Evolutionary conservation across 2,888 invertebrate species (phyloP), one percentile per base, ranked within the genome.

Genomic region (Falcaria lacertinaria): DNA sequence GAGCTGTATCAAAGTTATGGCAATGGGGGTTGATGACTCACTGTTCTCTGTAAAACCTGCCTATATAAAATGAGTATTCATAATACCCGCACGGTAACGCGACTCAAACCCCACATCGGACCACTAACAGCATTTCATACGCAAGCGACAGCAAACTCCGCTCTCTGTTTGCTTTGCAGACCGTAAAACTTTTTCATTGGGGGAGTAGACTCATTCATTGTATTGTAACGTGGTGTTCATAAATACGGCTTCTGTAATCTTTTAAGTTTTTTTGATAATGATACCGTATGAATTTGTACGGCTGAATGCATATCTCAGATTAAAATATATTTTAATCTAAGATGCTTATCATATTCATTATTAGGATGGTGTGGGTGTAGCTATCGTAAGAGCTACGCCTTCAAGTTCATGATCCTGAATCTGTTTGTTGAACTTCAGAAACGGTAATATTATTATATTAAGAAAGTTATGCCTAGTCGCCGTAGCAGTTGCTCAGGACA

Each of bases 61-160:
- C 46, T 54, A 46, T 13, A 39, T 32, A 25, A 19, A 45, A 42
- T 11, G n/a, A n/a, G 15, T 15, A 47, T 22, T 47, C 28, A 42
- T 43, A n/a, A n/a, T n/a, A n/a, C 41, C 19, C 41, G 37, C 57
- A 46, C 51, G 49, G 42, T 43, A 51, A 53, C 59, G 58, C 59
- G 56, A 57, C 59, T 58, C 67, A 69, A 70, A 70, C 72, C 71
- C 63, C 54, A 48, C 55, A 48, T 47, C 52, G 59, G 62, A 61
- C 64, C 48, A 59, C 66, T 73, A 73, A 74, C 68, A 71, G 63
- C 66, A 74, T 76, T 78, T 73, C 64, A 70, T 70, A 76, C 75
- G 74, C 78, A 74, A 78, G 74, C 67, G 61, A 62, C 62, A 63
- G 17, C 28, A 28, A 74, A 68, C 61, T 65, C 62, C 48, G 56